These are phyloP conservation scores for Delphinus delphis DNA, from an alignment of 2,113 vertebrate species.

Conservation along the genomic window DNA sequence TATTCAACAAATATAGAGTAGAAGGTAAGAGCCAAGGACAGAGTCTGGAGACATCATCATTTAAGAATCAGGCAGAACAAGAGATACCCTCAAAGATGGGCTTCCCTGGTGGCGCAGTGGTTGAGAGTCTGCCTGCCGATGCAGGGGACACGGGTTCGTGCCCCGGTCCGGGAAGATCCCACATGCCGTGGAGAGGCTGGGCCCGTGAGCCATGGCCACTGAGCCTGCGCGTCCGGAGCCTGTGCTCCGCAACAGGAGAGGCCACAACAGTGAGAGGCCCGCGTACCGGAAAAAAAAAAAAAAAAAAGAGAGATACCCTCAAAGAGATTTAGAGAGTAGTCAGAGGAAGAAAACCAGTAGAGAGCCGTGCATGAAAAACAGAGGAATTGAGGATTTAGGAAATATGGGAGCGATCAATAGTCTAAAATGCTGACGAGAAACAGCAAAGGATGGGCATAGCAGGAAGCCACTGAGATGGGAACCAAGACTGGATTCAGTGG, in stretches of 20 bases:
- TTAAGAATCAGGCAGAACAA: background rate
- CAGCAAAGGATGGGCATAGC: background rate
- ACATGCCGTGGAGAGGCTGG: too few species aligned
- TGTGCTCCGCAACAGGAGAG: too few species aligned
- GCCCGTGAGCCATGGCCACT: too few species aligned
- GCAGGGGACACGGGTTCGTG: too few species aligned
- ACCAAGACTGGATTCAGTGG: background rate
- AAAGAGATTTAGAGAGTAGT: background rate
- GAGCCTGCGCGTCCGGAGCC: too few species aligned
- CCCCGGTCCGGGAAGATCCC: too few species aligned
- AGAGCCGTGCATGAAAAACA: background rate
- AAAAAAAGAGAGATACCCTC: background rate
- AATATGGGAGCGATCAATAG: background rate
- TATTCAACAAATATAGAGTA: background rate
- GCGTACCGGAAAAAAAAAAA: too few species aligned
- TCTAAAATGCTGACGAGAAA: background rate
- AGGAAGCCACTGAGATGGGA: background rate
- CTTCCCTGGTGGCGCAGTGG: too few species aligned
- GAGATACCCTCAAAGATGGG: background rate
- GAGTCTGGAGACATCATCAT: background rate
- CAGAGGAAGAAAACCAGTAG: background rate
- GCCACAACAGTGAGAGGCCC: too few species aligned
- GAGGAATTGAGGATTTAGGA: background rate
- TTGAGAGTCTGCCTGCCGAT: too few species aligned
- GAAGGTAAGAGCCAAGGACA: background rate